phyloP scores from a whole-genome alignment of 2,888 invertebrate species.

The Anticlea derivata region DNA sequence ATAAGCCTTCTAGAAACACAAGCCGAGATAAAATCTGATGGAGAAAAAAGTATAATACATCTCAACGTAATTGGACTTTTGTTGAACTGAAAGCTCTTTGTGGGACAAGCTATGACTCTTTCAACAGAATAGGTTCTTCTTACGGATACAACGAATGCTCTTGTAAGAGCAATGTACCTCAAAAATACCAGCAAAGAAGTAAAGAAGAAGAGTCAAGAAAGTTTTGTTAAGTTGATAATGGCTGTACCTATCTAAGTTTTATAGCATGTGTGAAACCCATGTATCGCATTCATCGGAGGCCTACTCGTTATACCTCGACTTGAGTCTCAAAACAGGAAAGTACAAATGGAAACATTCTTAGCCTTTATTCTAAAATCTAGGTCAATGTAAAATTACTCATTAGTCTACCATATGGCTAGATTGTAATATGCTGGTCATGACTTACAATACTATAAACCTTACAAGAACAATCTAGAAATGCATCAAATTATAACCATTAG shows the following conservation, averaged over 20 bases:
- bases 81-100: too few species aligned
- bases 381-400: neutral
- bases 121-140: neutral
- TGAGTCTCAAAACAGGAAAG: constrained; percentile 2
- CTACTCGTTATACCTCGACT: too few species aligned
- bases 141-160: too few species aligned
- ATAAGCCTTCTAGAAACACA: neutral
- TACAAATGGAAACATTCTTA: neutral
- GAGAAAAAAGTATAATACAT: too few species aligned
- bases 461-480: constrained; percentile 38
- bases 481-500: constrained; percentile 33
- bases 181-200: too few species aligned
- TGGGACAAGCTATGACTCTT: neutral
- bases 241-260: too few species aligned
- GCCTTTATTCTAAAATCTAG: constrained; percentile 7
- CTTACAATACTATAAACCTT: constrained; percentile 19
- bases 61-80: too few species aligned
- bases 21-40: neutral
- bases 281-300: too few species aligned
- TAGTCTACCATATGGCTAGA: constrained; percentile 10
- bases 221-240: too few species aligned
- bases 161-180: too few species aligned
- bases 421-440: neutral
- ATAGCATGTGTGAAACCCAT: too few species aligned
- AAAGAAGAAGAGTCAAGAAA: too few species aligned